Base-by-base conservation (phyloP, 2,888 invertebrate species). In the Rotaria sp. region DNA sequence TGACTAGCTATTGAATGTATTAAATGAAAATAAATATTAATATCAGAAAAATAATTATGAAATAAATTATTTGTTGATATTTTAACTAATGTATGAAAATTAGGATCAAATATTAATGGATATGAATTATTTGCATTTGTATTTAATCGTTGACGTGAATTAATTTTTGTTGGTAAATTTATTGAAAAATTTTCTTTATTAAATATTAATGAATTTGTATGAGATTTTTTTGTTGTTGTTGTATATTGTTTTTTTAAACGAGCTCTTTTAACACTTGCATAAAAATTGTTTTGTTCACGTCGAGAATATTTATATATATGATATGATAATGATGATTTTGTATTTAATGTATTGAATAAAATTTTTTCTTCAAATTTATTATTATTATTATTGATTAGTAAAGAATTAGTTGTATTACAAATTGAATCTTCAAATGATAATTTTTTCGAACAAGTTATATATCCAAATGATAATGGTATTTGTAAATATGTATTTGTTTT, bases 251-350 rank as follows among this genome's bases (percentile, higher is more conserved):
- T 80, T 45, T 80, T 80, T n/a, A 80, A 80, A 26, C 41, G 41
- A 45, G 45, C 80, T 41, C 45, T 10, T 80, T 80, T 80, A 45
- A 80, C 80, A 45, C 80, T 80, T n/a, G 41, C n/a, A 26, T 80
- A 80, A 15, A 80, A 80, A 26, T 45, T 45, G 5, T 80, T 80
- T n/a, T 45, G 41, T n/a, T 80, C 80, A 80, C 45, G 45, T 15
- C 80, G 80, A n/a, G 80, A 80, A 80, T 80, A 80, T 80, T 80
- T 80, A 45, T 80, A 80, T 80, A 15, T 45, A 80, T 80, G 80
- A n/a, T n/a, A 80, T n/a, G 45, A 35, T 7, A 35, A 35, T 21
- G 67, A 21, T 38, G 21, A 67, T 67, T 67, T 67, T 35, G 5
- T 67, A 67, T 35, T 67, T 21, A 67, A 21, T 21, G 1, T 67